A percentile compares a stretch with the other conserved stretches of the same genome.
These are phyloP conservation scores for Pterobdella sp. DNA, from an alignment of 2,888 invertebrate species.

Conservation along the genomic window DNA sequence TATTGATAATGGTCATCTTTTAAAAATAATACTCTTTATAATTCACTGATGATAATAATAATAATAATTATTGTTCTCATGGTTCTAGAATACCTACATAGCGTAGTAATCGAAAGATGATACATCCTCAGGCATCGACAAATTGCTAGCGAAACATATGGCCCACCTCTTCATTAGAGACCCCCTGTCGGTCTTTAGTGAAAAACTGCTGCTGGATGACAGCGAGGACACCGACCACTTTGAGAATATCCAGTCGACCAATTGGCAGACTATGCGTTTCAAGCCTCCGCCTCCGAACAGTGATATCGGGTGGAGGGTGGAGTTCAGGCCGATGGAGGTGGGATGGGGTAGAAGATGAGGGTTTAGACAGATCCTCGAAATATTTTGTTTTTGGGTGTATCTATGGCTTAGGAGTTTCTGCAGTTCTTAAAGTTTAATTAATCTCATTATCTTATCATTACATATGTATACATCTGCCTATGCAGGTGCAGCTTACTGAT, in stretches of 20 bases:
- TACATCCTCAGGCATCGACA: conserved; percentile 71
- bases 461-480: conserved; percentile 16
- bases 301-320: conserved; percentile 96
- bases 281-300: conserved; percentile 88
- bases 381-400: background rate
- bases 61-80: conserved; percentile 17
- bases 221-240: conserved; percentile 91
- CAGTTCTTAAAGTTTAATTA: background rate
- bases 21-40: background rate
- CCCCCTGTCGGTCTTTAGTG: conserved; percentile 85
- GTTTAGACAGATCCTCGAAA: background rate
- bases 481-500: conserved; percentile 82
- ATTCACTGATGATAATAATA: background rate
- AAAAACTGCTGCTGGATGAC: conserved; percentile 88
- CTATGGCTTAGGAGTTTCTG: background rate
- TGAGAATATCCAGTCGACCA: conserved; percentile 98
- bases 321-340: conserved; percentile 82
- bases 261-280: conserved; percentile 96
- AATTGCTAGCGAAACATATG: conserved; percentile 82
- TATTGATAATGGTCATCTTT: conserved; percentile 60
- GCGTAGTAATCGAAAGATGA: too few species aligned
- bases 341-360: too few species aligned
- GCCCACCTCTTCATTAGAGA: conserved; percentile 97
- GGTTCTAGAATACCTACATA: too few species aligned
- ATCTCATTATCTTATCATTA: background rate